These are phyloP conservation scores for Oscheius onirici DNA, from an alignment of 2,888 invertebrate genomes.

Conservation along the genomic window DNA sequence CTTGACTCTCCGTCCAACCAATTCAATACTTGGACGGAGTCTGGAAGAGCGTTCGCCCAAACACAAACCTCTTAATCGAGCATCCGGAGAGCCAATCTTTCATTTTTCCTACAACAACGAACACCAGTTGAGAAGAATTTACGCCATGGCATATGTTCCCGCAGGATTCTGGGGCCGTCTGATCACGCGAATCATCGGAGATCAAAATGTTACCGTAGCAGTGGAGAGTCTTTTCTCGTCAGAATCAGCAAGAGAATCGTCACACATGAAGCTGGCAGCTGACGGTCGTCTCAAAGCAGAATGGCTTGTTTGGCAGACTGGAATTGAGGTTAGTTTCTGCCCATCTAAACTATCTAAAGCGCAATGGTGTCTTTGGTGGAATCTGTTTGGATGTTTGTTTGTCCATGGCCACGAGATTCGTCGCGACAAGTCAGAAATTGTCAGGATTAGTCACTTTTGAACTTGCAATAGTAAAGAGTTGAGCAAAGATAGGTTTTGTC, in stretches of 20 bases:
- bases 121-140: constrained; percentile 71
- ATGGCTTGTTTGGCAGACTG: constrained; percentile 94
- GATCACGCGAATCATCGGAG: constrained; percentile 77
- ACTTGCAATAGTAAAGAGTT: too few relatives aligned
- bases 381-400: too few relatives aligned
- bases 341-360: too few relatives aligned
- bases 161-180: constrained; percentile 97
- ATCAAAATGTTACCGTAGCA: constrained; percentile 51
- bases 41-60: constrained; percentile 5
- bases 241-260: constrained; percentile 24
- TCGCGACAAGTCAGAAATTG: too few relatives aligned
- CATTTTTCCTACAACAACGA: constrained; percentile 41
- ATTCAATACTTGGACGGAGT: constrained; percentile 16
- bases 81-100: constrained; percentile 25
- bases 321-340: constrained; percentile 79
- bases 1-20: constrained; percentile 4
- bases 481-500: too few relatives aligned
- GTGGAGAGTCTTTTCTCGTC: constrained; percentile 46
- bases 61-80: neutral
- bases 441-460: too few relatives aligned
- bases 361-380: too few relatives aligned
- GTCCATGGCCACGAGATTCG: too few relatives aligned
- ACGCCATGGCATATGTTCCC: constrained; percentile 90
- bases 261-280: constrained; percentile 8
- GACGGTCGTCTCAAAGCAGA: constrained; percentile 73